Conservation (phyloP, 2,113 vertebrate species). For the Hylia prasina region DNA sequence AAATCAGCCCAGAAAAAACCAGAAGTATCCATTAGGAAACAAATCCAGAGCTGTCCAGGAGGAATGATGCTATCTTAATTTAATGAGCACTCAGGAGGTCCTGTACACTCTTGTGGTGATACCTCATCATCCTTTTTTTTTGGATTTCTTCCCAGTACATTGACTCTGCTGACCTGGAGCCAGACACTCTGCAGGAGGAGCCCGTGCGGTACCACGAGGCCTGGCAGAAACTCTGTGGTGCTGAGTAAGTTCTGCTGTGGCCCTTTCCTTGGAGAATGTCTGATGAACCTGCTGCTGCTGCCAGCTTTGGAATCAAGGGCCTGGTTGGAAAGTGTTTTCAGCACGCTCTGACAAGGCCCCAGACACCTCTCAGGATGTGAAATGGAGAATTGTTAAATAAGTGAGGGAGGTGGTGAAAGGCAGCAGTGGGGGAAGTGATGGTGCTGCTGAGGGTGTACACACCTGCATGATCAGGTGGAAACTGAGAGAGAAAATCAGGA, state of each 20-base stretch:
- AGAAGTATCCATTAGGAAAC: background rate
- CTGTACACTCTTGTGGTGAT: background rate
- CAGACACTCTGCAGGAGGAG: slow-evolving; percentile 83
- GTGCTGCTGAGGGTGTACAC: background rate
- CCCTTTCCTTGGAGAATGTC: background rate
- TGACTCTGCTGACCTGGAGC: slow-evolving; percentile 91
- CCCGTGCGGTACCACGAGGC: slow-evolving; percentile 95
- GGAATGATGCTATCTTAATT: background rate
- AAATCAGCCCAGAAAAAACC: background rate
- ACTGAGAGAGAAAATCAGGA: background rate
- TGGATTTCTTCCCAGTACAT: slow-evolving; percentile 79
- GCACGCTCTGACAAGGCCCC: background rate
- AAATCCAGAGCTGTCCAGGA: background rate
- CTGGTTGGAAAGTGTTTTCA: background rate
- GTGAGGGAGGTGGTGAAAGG: background rate
- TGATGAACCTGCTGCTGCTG: background rate
- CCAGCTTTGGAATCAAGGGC: background rate
- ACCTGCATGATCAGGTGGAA: background rate
- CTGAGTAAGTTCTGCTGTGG: slow-evolving; percentile 78
- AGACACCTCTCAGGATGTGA: background rate
- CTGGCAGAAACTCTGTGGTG: slow-evolving; percentile 95
- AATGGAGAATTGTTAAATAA: background rate
- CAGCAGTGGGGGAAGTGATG: background rate
- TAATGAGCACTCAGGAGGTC: background rate
- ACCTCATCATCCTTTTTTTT: background rate